These are phyloP conservation scores for Andrena haemorrhoa DNA, from an alignment of 2,888 invertebrate genomes.

Conservation along the genomic window DNA sequence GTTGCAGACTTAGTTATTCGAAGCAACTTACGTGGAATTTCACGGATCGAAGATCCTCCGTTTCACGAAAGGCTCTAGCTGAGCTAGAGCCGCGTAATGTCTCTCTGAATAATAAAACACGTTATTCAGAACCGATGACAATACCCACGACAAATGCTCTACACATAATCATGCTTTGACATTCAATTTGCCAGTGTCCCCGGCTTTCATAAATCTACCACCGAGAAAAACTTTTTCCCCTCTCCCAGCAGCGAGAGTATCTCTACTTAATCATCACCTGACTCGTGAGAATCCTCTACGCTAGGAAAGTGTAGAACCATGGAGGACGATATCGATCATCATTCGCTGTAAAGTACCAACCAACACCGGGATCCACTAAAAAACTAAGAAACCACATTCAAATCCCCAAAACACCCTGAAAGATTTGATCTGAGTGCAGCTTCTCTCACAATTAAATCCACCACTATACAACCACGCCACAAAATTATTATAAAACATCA, in stretches of 20 bases:
- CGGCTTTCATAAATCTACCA: background rate
- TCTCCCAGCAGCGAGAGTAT: background rate
- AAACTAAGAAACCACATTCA: too few species aligned
- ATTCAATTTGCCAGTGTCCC: slow-evolving; percentile 22
- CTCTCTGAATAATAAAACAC: slow-evolving; percentile 46
- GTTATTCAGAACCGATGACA: slow-evolving; percentile 21
- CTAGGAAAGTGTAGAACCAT: background rate
- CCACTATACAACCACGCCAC: too few species aligned
- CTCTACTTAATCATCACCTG: background rate
- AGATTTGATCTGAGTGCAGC: too few species aligned
- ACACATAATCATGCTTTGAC: slow-evolving; percentile 32
- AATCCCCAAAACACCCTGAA: too few species aligned
- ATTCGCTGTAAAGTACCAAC: background rate
- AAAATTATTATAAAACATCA: too few species aligned
- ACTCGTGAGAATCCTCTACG: background rate
- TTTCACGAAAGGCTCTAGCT: background rate
- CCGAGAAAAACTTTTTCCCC: background rate
- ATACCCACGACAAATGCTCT: slow-evolving; percentile 11
- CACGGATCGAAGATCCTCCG: slow-evolving; percentile 24
- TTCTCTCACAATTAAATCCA: background rate
- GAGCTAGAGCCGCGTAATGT: slow-evolving; percentile 17
- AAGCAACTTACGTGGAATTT: background rate
- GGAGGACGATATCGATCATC: background rate
- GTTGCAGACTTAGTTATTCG: background rate
- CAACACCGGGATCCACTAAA: background rate